Base-by-base conservation (phyloP, 35 echinoderm and acorn worm species). In the Chiridota heheva region DNA sequence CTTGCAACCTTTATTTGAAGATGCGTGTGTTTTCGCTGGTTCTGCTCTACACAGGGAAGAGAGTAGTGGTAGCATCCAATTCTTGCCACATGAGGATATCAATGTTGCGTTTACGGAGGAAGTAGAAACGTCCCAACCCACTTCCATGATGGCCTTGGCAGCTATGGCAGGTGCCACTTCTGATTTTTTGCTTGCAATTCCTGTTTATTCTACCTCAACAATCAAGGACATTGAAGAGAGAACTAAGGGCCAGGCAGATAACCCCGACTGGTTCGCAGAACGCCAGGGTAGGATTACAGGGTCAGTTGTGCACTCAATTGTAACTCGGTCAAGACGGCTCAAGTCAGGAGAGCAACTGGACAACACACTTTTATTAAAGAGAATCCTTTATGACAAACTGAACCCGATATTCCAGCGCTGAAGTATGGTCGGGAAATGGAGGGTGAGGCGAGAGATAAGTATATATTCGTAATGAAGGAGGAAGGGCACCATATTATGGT, bases 161-260 rank as follows among this genome's bases (percentile, higher is more conserved):
- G 22, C 15, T n/a, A 44, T 40, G 10, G 53, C 78, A 63, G 28
- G 36, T 22, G 43, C 63, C 32, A 41, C 48, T 4, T 38, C 18
- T 38, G 28, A 60, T 22, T 76, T 63, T 61, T 27, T 86, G 44
- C 22, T 36, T 26, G 25, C 26, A n/a, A 51, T 85, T 10, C 82
- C 67, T 74, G 17, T 36, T 22, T 67, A 65, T 44, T 20, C 77
- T 67, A 38, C 22, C 6, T 6, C 12, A 2, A 36, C 26, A n/a
- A 60, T 86, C 6, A 44, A 42, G 8, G 36, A 63, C 24, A 86
- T 77, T 2, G 76, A 88, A 65, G 40, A 73, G 26, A 45, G 46
- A 40, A 88, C 85, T 4, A 63, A 76, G 46, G 85, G 76, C 3
- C 85, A 88, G 53, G 62, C 73, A 34, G 59, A 72, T 35, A 80